Conservation (phyloP, 2,797 vertebrate genomes). For the Glossophaga mutica region DNA sequence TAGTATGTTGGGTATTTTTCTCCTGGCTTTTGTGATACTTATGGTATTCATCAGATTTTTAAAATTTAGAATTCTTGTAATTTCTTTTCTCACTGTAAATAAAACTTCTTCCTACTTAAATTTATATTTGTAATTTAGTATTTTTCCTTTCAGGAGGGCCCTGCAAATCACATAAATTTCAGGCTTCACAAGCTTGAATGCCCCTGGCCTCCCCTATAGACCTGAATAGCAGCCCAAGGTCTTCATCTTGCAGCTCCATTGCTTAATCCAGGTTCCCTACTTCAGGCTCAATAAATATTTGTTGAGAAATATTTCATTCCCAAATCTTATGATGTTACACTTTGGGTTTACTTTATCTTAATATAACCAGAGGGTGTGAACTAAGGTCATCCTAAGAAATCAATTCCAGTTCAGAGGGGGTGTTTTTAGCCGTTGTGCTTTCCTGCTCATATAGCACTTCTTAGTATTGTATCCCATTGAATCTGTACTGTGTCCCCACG, state of each 20-base stretch:
- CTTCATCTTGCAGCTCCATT: not conserved
- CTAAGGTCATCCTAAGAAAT: not conserved
- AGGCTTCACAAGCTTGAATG: not conserved
- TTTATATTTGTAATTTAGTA: not conserved
- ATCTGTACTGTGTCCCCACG: not conserved
- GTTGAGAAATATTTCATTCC: not conserved
- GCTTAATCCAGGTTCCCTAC: not conserved
- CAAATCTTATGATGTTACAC: not conserved
- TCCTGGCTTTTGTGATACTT: not conserved
- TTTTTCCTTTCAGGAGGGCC: not conserved
- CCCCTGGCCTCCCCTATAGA: not conserved
- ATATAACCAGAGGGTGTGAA: not conserved
- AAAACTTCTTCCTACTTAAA: not conserved
- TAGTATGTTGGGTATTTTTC: not conserved
- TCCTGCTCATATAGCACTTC: not conserved
- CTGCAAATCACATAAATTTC: not conserved
- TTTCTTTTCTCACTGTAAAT: not conserved
- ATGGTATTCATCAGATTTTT: not conserved
- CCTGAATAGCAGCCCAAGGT: not conserved
- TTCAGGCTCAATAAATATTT: not conserved
- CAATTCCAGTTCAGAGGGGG: not conserved
- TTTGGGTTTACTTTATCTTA: not conserved
- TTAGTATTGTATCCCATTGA: not conserved
- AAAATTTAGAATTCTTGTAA: slow-evolving; percentile 13
- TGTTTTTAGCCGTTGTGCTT: not conserved